Evolutionary conservation across 2,888 invertebrate species (phyloP), one percentile per base, ranked within the genome.

Genomic region (Bembecia ichneumoniformis): DNA sequence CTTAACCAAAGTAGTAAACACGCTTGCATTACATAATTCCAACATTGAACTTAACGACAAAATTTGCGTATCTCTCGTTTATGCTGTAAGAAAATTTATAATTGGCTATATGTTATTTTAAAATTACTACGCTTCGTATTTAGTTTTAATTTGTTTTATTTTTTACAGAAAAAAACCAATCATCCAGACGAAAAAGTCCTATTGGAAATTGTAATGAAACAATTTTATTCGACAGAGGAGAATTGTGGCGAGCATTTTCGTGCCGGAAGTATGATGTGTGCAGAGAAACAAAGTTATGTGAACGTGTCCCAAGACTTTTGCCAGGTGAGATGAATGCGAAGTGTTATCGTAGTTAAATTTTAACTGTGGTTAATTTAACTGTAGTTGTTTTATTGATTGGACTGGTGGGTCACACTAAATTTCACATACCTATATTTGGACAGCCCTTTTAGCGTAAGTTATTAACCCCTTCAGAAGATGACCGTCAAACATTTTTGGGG

Each of bases 1-100:
- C 47, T 52, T 67, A 13, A 72, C 77, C 0, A 43, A 65, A 7
- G 59, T 64, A 1, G 82, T 86, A 1, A 56, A 56, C 7, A 46
- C 61, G 9, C 61, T 77, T 11, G 59, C 59, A 44, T 44, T 15
- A 13, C 7, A n/a, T n/a, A 7, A 11, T 49, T 51, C 54, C 1
- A 66, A 65, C 49, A 53, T 14, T 3, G 58, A 64, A 3, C 53
- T 54, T 40, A 34, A 43, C 11, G 68, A 69, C 1, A 78, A 68
- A 49, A 60, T 56, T 11, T 87, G 86, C 63, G 62, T 59, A 48
- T 73, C 82, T 43, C 69, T 86, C 3, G 60, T 81, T 34, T 87
- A 64, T 54, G 58, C 74, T 46, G 84, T 86, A 63, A 75, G 74
- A 13, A n/a, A 40, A 3, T 40, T 40, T 40, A 40, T 40, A 11